Evolutionary conservation across 1,140 invertebrate genomes (phyloP), one percentile per base, ranked within the genome.

Genomic region (Drosophila pruinosa): DNA sequence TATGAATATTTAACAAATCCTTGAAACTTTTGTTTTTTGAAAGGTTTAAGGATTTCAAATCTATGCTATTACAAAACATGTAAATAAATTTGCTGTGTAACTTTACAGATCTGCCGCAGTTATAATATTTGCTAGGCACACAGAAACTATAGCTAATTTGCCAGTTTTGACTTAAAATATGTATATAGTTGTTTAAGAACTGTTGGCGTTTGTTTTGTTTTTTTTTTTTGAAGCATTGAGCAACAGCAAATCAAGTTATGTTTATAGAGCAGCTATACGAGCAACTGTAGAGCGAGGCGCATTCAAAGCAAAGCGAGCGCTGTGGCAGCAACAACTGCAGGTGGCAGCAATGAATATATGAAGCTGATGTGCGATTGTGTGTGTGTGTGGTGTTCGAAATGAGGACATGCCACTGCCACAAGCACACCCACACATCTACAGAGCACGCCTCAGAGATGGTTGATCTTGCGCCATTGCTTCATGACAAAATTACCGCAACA

Each of bases 401-500:
- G 57, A 47, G 65, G 56, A 67, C 31, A 41, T 54, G 70, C 52
- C 78, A 52, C 78, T 4, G n/a, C 26, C 14, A 15, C 52, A 38
- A 7, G 4, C 50, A 31, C 5, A 43, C 8, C 24, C 52, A 34
- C 43, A 34, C n/a, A n/a, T n/a, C n/a, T n/a, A n/a, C n/a, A 41
- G 2, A 72, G 17, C 12, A 19, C 28, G 53, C 64, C 82, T 91
- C 89, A 91, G 71, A 89, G 78, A 77, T 91, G 88, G 75, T 93
- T 92, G 43, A 93, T 93, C 89, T 93, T 93, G 52, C 92, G 91
- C 80, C 93, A 91, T 67, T 93, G 93, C 73, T 92, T 92, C 79
- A 91, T 89, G 38, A 93, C 92, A 90, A 93, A 93, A 85, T 92
- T 93, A 74, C 93, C 93, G 89, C 93, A 93, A 90, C 93, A 93